A percentile compares a stretch with the other conserved stretches of the same genome.
These are phyloP conservation scores for Megaceryle alcyon DNA, from an alignment of 2,797 vertebrate genomes.

Conservation along the genomic window DNA sequence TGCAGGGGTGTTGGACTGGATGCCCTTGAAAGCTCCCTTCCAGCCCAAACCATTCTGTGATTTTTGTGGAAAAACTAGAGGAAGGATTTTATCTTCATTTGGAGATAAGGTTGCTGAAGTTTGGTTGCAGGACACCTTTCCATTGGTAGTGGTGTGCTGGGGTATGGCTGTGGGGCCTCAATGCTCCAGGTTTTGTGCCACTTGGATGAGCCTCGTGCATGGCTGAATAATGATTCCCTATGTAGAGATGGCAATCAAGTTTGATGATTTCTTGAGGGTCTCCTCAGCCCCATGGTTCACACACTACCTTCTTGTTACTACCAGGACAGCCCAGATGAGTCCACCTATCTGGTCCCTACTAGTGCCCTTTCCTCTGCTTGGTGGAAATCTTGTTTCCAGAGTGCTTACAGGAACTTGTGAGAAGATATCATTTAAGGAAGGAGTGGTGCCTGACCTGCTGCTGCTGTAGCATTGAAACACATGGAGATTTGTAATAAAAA, in stretches of 20 bases:
- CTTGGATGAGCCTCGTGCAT: fast-evolving
- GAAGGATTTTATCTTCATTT: background rate
- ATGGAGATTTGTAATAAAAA: background rate
- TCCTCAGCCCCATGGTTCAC: background rate
- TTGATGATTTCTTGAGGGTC: background rate
- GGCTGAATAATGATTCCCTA: too few relatives aligned
- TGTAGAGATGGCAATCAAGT: background rate
- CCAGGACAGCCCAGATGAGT: background rate
- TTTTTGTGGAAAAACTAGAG: background rate
- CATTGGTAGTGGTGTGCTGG: background rate
- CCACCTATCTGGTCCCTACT: fast-evolving
- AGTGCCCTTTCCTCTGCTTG: background rate
- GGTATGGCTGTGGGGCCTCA: background rate
- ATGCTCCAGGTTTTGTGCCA: background rate
- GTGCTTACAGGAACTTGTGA: background rate
- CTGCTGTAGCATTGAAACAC: background rate
- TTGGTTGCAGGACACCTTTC: background rate
- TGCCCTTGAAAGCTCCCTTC: too few relatives aligned
- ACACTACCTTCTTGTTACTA: fast-evolving
- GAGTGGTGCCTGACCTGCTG: background rate
- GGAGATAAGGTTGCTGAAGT: background rate
- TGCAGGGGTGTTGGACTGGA: too few relatives aligned
- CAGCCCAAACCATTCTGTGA: too few relatives aligned
- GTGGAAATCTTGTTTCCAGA: background rate
- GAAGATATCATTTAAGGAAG: background rate